These are phyloP conservation scores for Aleiodes alternator DNA, from an alignment of 2,888 invertebrate genomes.

Conservation along the genomic window DNA sequence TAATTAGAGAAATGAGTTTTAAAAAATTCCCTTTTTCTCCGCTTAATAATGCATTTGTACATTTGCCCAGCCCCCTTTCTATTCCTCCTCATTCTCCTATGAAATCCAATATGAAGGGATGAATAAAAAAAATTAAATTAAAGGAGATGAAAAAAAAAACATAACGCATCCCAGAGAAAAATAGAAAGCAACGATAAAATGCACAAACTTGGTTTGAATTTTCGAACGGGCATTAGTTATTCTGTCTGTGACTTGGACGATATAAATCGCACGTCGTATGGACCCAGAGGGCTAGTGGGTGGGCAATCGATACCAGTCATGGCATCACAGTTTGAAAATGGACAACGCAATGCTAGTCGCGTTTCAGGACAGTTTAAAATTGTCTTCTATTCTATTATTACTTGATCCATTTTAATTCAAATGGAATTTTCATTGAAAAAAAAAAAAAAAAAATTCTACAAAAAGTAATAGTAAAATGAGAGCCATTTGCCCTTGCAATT, in stretches of 20 bases:
- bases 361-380: too few species aligned
- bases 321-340: constrained; percentile 1
- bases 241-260: constrained; percentile 59
- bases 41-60: background rate
- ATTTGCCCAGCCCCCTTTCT: too few species aligned
- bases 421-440: background rate
- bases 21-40: background rate
- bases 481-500: background rate
- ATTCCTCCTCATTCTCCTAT: background rate
- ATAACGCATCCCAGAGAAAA: too few species aligned
- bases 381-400: too few species aligned
- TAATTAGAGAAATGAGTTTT: too few species aligned
- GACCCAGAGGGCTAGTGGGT: constrained; percentile 32
- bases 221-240: constrained; percentile 58
- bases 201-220: constrained; percentile 24
- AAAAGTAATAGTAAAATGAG: too few species aligned
- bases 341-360: too few species aligned
- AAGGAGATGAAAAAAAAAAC: background rate
- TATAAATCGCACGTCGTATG: constrained; percentile 63
- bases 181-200: too few species aligned
- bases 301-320: constrained; percentile 29
- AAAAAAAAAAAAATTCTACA: too few species aligned
- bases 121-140: background rate
- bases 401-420: too few species aligned
- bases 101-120: background rate